Base-by-base conservation (phyloP, 2,797 vertebrate species). In the Melopsittacus undulatus region DNA sequence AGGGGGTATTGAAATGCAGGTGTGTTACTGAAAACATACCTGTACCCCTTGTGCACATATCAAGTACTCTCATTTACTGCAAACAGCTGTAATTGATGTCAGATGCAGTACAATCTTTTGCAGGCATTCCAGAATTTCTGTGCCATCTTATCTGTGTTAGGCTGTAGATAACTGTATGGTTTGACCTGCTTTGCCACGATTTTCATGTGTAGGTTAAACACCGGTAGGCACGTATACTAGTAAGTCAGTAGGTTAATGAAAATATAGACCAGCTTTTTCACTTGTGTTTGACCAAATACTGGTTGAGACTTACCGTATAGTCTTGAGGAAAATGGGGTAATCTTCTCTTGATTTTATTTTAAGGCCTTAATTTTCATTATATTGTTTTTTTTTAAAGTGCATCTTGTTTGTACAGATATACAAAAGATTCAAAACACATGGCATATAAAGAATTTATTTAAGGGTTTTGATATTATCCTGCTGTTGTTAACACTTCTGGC, bases 31-130 rank as follows among this genome's bases (percentile, higher is more conserved):
- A 40, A 27, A 32, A 34, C 8, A 30, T 40, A 16, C 43, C 49
- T 11, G 11, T 19, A 22, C 36, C 32, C 34, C 34, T 56, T 52
- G 42, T 19, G 3, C 8, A 1, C 0, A 1, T 32, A 48, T 61
- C 38, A 11, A 21, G 46, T 12, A 10, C 34, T 32, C 40, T n/a
- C 20, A 22, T 32, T 42, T 52, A 10, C 51, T 38, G 24, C 14
- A 21, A 43, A 8, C 9, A 21, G 21, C 38, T 63, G 10, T 20
- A 21, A 26, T 75, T 62, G n/a, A 3, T 6, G 9, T 36, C 1
- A 2, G 19, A 30, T 36, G 20, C 29, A 21, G 40, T 20, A 21
- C 17, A 20, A 11, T 4, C 36, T 38, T 42, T 49, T 62, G 40
- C 56, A 56, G 16, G 23, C 64, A n/a, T 30, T 62, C 54, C 54